Evolutionary conservation across 2,113 vertebrate species (phyloP), one percentile per base, ranked within the genome.

Genomic region (Gallinago paraguaiae): DNA sequence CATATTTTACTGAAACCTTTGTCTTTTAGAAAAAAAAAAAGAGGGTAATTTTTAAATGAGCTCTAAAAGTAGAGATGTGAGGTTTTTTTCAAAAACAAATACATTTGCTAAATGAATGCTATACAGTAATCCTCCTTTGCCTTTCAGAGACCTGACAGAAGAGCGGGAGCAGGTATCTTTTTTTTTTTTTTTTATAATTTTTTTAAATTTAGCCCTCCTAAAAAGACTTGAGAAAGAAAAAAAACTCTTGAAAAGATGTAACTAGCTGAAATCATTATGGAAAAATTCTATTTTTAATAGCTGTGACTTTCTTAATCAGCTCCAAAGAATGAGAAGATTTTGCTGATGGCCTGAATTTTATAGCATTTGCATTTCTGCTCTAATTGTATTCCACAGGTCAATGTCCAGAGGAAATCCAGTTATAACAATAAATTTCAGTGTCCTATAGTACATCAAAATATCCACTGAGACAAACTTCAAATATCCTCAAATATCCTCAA

Each of bases 151-250:
- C 31, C 11, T 28, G 27, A 35, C 7, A 59, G 43, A 31, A 68
- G 11, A 43, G 8, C 1, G 9, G 8, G 11, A 43, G 8, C 1
- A 9, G 7, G 1, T 86, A 46, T 39, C 5, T 69, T 16, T 43
- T 43, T 43, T 53, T 23, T 46, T 71, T 56, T 45, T 16, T 43
- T 43, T 43, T 53, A n/a, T n/a, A n/a, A n/a, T 23, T 46, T 71
- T 68, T 60, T 54, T 17, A 27, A 59, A 64, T 57, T 13, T 74
- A 65, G 1, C 2, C 2, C 1, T 53, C 25, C 48, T 43, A 57
- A 68, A 80, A 80, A 69, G 6, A 33, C 5, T 64, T 61, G 7
- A 57, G 24, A 13, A 74, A 46, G 23, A 39, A 18, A 37, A 31
- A 53, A 64, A 11, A 51, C 11, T 25, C 31, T 74, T n/a, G 20